Conservation (phyloP, 2,797 vertebrate species). For the Falco cherrug region DNA sequence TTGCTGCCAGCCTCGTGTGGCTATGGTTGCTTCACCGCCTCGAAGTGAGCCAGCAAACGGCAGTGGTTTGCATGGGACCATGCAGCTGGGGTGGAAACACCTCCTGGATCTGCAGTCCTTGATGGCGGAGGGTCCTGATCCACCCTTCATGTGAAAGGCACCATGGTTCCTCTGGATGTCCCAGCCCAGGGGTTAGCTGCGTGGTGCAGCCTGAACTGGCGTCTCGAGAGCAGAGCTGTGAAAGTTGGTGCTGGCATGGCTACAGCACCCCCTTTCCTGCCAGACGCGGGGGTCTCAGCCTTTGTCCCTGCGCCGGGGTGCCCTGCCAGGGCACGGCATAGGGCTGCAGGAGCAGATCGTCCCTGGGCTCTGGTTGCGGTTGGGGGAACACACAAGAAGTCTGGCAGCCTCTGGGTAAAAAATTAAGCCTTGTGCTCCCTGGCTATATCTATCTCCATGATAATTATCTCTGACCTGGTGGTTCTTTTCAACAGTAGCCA, state of each 20-base stretch:
- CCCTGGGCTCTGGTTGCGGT: too few species aligned
- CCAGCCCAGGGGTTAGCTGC: background rate
- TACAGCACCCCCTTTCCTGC: background rate
- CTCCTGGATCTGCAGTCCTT: background rate
- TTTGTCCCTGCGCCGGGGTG: rapidly evolving
- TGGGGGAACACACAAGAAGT: background rate
- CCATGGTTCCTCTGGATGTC: background rate
- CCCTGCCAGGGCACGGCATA: background rate
- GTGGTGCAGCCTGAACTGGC: background rate
- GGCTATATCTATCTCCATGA: rapidly evolving
- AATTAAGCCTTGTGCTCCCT: background rate
- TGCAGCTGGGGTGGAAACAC: background rate
- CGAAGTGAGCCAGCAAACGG: background rate
- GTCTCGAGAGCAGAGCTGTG: rapidly evolving
- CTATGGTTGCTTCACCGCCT: background rate
- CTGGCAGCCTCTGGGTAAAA: too few species aligned
- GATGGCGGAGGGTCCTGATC: too few species aligned
- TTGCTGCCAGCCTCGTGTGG: background rate
- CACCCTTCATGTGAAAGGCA: background rate
- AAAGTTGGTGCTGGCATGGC: rapidly evolving
- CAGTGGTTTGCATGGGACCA: background rate
- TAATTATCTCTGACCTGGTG: background rate
- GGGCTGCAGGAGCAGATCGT: background rate
- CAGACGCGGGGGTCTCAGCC: background rate
- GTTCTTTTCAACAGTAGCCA: rapidly evolving